Evolutionary conservation across 1,140 invertebrate species (phyloP).

Genomic region (Drosophila pruinosa): DNA sequence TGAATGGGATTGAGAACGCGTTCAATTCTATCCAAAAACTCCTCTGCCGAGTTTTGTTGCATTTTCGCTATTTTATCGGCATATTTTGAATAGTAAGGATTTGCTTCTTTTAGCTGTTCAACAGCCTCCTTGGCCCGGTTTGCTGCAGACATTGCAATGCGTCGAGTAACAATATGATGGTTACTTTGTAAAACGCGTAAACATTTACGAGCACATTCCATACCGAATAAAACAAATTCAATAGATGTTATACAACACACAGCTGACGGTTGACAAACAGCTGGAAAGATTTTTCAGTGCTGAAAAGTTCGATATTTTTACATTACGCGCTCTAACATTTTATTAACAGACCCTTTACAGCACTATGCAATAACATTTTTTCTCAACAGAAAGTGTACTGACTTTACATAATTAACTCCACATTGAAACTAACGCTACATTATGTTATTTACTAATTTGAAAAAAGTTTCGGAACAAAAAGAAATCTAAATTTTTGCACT

Average conservation of each 20-base stretch:
- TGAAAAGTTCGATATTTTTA: neutral
- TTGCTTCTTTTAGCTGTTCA: conserved; percentile 83
- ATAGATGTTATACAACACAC: conserved; percentile 44
- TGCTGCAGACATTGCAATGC: conserved; percentile 67
- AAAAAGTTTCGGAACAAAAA: too few relatives aligned
- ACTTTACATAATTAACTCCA: neutral
- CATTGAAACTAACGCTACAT: neutral
- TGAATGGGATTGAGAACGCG: conserved; percentile 82
- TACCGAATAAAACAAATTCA: conserved; percentile 39
- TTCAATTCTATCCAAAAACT: conserved; percentile 88
- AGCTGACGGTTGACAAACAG: conserved; percentile 22
- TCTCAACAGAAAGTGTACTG: neutral
- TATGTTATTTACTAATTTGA: too few relatives aligned
- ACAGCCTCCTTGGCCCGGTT: conserved; percentile 72
- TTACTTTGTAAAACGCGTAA: conserved; percentile 44
- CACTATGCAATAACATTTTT: too few relatives aligned
- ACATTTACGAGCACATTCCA: conserved; percentile 60
- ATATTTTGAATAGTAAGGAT: conserved; percentile 93
- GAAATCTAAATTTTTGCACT: too few relatives aligned
- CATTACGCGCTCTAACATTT: neutral
- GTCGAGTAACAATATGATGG: conserved; percentile 33
- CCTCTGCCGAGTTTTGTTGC: conserved; percentile 89
- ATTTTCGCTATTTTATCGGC: conserved; percentile 89
- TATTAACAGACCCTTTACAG: neutral
- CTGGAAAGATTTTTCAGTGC: conserved; percentile 5